Evolutionary conservation across 2,797 vertebrate genomes (phyloP).

Genomic region (Malacoctenus gilli): DNA sequence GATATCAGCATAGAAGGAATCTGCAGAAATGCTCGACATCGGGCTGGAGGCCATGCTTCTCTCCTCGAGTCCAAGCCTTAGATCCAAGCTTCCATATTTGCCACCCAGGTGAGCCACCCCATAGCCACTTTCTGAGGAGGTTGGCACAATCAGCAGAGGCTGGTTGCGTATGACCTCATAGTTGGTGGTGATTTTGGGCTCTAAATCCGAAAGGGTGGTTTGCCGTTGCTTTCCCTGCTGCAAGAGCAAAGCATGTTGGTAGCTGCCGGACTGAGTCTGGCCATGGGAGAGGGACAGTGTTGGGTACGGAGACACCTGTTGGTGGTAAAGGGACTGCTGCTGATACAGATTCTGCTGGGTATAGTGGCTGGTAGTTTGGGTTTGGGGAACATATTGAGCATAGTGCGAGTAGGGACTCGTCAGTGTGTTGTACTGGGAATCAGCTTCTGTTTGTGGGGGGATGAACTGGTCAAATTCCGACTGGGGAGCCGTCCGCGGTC

Average conservation of each 20-base stretch:
- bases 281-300: slow-evolving; percentile 87
- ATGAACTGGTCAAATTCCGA: slow-evolving; percentile 96
- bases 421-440: slow-evolving; percentile 91
- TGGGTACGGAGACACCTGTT: slow-evolving; percentile 92
- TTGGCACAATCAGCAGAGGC: slow-evolving; percentile 94
- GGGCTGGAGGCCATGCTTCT: slow-evolving; percentile 96
- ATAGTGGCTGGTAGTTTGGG: slow-evolving; percentile 92
- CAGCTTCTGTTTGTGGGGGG: slow-evolving; percentile 93
- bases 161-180: slow-evolving; percentile 97
- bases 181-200: slow-evolving; percentile 93
- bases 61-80: slow-evolving; percentile 94
- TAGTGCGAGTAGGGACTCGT: slow-evolving; percentile 94
- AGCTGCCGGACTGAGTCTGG: slow-evolving; percentile 87
- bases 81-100: slow-evolving; percentile 93
- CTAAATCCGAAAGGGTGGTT: slow-evolving; percentile 88
- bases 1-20: slow-evolving; percentile 97
- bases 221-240: slow-evolving; percentile 93
- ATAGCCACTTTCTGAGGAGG: slow-evolving; percentile 90
- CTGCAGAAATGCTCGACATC: slow-evolving; percentile 97
- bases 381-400: slow-evolving; percentile 90
- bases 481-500: slow-evolving; percentile 95
- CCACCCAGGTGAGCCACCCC: slow-evolving; percentile 89
- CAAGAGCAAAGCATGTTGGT: slow-evolving; percentile 91
- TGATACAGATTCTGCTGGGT: slow-evolving; percentile 92
- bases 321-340: slow-evolving; percentile 92